Evolutionary conservation across 2,797 vertebrate species (phyloP), one percentile per base, ranked within the genome.

Genomic region (Poeciliopsis turneri): DNA sequence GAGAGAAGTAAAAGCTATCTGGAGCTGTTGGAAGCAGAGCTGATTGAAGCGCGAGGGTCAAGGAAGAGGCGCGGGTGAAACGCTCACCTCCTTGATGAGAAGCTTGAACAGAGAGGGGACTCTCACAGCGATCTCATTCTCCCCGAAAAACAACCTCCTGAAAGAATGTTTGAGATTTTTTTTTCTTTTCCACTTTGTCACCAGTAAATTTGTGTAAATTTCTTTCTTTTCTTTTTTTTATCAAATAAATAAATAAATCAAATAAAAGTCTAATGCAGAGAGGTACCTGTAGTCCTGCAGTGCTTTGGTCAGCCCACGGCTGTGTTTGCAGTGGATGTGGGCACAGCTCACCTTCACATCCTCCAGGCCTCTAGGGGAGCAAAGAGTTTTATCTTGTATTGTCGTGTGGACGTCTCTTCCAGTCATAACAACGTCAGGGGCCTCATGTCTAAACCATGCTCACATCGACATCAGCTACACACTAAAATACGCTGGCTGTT

Each of bases 61-160:
- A 18, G 4, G 10, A 30, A 20, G 39, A 74, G 9, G n/a, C 43
- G 57, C 15, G 77, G 36, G 12, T 79, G 5, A 13, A 30, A 36
- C 36, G 88, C 96, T 95, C 92, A 98, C 98, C 95, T 99, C 98
- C 90, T 98, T 98, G 89, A 98, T 93, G 81, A 99, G 96, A 85
- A 99, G 97, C 88, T 97, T 97, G 93, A 98, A 97, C 87, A 97
- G 82, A 89, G 97, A 97, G 84, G 98, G 98, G 91, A 99, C 97
- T 94, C 96, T 96, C 78, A 98, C 97, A 83, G 96, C 93, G 59
- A 98, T 98, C 94, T 98, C 97, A 92, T 99, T 99, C 94, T 97
- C 93, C 86, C 97, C 97, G 82, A 97, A 98, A 93, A 98, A 97
- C 84, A 96, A 83, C 90, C 94, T 96, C 93, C 98, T 98, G 89